phyloP scores from a whole-genome alignment of 2,888 invertebrate species.

The Aleiodes testaceus region DNA sequence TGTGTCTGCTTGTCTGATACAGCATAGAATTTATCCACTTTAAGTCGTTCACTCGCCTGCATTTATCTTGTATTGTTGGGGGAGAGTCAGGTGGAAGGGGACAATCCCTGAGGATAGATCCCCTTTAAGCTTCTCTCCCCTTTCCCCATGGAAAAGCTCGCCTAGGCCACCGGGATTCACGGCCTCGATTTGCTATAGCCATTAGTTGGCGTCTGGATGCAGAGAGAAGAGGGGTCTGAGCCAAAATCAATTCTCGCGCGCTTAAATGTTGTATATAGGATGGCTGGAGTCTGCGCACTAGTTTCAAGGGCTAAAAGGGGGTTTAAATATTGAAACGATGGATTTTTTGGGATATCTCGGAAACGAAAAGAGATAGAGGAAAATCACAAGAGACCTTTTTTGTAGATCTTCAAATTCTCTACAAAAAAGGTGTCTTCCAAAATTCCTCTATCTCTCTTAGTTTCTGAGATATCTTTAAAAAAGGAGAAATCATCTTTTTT shows the following conservation, averaged over 20 bases:
- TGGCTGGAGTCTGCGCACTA: slow-evolving; percentile 7
- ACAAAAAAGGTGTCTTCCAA: too few species aligned
- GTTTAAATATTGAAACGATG: background rate
- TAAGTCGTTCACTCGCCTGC: slow-evolving; percentile 24
- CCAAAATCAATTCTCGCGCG: slow-evolving; percentile 53
- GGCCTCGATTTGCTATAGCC: slow-evolving; percentile 46
- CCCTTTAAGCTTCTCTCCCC: slow-evolving; percentile 47
- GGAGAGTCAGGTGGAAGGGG: background rate
- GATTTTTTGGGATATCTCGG: too few species aligned
- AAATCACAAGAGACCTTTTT: too few species aligned
- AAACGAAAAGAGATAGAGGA: too few species aligned
- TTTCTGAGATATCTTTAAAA: too few species aligned
- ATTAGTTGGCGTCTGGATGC: slow-evolving; percentile 44
- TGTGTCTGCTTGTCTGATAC: background rate
- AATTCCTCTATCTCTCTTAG: too few species aligned
- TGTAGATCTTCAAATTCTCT: too few species aligned
- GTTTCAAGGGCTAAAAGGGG: slow-evolving; percentile 2
- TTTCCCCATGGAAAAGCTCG: slow-evolving; percentile 16
- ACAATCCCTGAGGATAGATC: slow-evolving; percentile 43
- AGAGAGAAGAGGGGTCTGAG: slow-evolving; percentile 48
- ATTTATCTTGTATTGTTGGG: slow-evolving; percentile 15
- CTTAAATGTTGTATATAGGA: slow-evolving; percentile 34
- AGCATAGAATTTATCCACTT: slow-evolving; percentile 38
- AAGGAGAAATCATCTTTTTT: too few species aligned
- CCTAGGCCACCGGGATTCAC: slow-evolving; percentile 51